Conservation (phyloP, 2,888 invertebrate genomes). For the Campaea margaritaria region DNA sequence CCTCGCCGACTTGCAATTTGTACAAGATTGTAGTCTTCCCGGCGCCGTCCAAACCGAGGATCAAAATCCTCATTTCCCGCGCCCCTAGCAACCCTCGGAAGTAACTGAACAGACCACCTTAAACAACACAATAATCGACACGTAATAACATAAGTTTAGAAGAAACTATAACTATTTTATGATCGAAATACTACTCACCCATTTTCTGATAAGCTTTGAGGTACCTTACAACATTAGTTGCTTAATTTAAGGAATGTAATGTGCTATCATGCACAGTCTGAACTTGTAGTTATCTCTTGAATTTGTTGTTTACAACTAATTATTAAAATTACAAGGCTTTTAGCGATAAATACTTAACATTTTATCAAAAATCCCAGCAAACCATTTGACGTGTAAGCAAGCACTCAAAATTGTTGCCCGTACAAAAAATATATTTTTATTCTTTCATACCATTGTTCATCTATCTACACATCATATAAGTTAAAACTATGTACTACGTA, state of each 20-base stretch:
- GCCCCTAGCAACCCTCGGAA: slow-evolving; percentile 98
- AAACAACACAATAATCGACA: slow-evolving; percentile 53
- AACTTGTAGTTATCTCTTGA: slow-evolving; percentile 42
- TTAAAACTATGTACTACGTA: neutral
- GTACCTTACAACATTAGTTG: slow-evolving; percentile 74
- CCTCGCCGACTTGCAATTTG: slow-evolving; percentile 98
- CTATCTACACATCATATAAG: neutral
- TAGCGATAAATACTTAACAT: slow-evolving; percentile 60
- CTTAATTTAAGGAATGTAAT: slow-evolving; percentile 63
- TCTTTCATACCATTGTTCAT: neutral
- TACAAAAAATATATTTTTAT: slow-evolving; percentile 6
- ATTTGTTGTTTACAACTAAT: slow-evolving; percentile 47
- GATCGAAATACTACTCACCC: slow-evolving; percentile 66
- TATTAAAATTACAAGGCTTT: slow-evolving; percentile 44
- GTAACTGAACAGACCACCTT: slow-evolving; percentile 98
- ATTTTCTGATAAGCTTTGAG: slow-evolving; percentile 72
- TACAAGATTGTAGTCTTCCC: slow-evolving; percentile 99
- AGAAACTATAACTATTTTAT: slow-evolving; percentile 47
- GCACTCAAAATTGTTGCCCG: slow-evolving; percentile 54
- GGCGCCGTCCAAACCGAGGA: slow-evolving; percentile 98
- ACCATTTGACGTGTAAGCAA: slow-evolving; percentile 73
- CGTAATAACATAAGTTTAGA: slow-evolving; percentile 32
- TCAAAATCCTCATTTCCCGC: slow-evolving; percentile 98
- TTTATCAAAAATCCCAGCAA: slow-evolving; percentile 56
- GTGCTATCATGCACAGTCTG: slow-evolving; percentile 53